Evolutionary conservation across 2,888 invertebrate genomes (phyloP).

Genomic region (Harmothoe impar): DNA sequence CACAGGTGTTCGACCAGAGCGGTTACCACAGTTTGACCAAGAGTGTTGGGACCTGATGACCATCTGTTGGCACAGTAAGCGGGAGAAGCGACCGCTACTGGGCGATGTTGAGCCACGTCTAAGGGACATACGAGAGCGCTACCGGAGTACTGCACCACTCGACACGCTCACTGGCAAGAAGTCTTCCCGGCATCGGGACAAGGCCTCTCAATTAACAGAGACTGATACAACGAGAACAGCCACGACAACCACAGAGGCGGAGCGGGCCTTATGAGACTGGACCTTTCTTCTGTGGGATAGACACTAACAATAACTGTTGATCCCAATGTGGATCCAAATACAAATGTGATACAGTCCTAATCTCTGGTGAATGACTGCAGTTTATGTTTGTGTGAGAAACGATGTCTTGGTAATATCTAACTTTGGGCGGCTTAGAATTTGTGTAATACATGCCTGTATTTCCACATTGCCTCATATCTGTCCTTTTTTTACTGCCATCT

Average conservation of each 20-base stretch:
- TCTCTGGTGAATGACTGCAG: too few species aligned
- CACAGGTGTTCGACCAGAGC: slow-evolving; percentile 91
- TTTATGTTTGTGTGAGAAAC: too few species aligned
- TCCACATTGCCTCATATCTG: too few species aligned
- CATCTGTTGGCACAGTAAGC: slow-evolving; percentile 92
- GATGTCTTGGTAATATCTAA: too few species aligned
- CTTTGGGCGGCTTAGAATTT: too few species aligned
- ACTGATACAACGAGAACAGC: slow-evolving; percentile 15
- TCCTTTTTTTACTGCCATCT: too few species aligned
- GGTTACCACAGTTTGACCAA: slow-evolving; percentile 89
- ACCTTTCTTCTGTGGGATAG: too few species aligned
- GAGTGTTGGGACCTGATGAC: slow-evolving; percentile 93
- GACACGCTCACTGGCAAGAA: neutral
- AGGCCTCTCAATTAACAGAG: slow-evolving; percentile 4
- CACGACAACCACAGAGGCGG: slow-evolving; percentile 46
- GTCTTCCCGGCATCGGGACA: neutral
- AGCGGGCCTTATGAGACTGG: slow-evolving; percentile 10
- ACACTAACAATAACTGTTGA: too few species aligned
- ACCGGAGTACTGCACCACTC: neutral
- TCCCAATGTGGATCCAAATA: too few species aligned
- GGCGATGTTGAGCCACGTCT: slow-evolving; percentile 90
- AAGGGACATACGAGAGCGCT: slow-evolving; percentile 83
- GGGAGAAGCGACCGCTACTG: slow-evolving; percentile 89
- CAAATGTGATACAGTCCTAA: too few species aligned
- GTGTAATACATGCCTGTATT: too few species aligned